Conservation (phyloP, 2,888 invertebrate species). For the Temnothorax rugatulus region DNA sequence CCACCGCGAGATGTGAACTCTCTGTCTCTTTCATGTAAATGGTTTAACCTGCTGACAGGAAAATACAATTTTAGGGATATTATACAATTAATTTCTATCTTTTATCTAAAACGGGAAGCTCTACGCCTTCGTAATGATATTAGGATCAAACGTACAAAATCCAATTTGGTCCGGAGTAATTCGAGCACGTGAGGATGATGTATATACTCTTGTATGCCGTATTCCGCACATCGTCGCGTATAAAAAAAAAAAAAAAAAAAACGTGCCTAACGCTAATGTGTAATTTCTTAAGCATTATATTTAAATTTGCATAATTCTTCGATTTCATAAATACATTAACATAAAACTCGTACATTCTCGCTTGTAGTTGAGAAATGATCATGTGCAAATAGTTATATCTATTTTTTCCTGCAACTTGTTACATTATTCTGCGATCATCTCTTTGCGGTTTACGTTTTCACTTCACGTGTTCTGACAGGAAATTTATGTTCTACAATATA, state of each 20-base stretch:
- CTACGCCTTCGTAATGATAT: not conserved
- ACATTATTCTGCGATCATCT: not conserved
- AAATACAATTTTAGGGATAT: not conserved
- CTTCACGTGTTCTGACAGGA: not conserved
- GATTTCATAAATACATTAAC: not conserved
- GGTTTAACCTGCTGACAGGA: not conserved
- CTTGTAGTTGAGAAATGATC: not conserved
- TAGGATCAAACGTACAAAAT: not conserved
- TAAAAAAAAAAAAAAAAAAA: not conserved
- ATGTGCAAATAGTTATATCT: not conserved
- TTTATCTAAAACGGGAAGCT: not conserved
- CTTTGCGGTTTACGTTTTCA: not conserved
- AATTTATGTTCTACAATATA: not conserved
- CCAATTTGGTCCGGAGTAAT: not conserved
- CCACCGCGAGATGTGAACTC: slow-evolving; percentile 58
- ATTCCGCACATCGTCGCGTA: not conserved
- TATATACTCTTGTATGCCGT: not conserved
- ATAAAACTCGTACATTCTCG: not conserved
- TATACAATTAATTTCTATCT: slow-evolving; percentile 3
- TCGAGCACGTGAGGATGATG: not conserved
- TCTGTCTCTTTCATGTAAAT: slow-evolving; percentile 15
- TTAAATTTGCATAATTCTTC: slow-evolving; percentile 12
- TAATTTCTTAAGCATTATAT: not conserved
- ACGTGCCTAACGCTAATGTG: not conserved
- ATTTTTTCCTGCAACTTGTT: not conserved